Percentiles rank a stretch among this genome's conserved stretches.
Conservation (phyloP, 2,888 invertebrate species). For the Oscheius myriophilus region DNA sequence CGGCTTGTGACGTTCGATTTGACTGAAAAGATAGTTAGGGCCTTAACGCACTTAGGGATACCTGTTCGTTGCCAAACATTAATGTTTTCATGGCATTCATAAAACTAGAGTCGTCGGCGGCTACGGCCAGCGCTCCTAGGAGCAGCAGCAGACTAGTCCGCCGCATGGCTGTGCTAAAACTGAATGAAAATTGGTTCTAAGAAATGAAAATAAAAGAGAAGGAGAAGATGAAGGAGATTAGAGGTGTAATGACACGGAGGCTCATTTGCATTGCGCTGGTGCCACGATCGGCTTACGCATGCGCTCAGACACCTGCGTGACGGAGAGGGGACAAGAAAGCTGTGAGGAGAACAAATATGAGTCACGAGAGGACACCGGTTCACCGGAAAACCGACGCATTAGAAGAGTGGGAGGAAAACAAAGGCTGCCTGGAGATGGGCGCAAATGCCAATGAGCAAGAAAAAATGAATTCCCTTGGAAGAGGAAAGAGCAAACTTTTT, state of each 20-base stretch:
- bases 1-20: slow-evolving; percentile 15
- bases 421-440: neutral
- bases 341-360: slow-evolving; percentile 26
- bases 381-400: slow-evolving; percentile 8
- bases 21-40: neutral
- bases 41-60: neutral
- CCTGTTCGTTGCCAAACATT: slow-evolving; percentile 31
- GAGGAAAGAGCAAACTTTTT: no score
- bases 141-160: slow-evolving; percentile 26
- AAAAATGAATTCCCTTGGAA: neutral
- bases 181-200: neutral
- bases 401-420: neutral
- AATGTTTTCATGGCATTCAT: slow-evolving; percentile 35
- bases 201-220: neutral
- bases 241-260: neutral
- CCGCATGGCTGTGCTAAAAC: slow-evolving; percentile 11
- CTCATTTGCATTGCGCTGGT: neutral
- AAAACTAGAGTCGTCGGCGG: slow-evolving; percentile 35
- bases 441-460: neutral
- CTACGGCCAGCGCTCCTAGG: slow-evolving; percentile 25
- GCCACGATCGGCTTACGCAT: slow-evolving; percentile 15
- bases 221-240: neutral
- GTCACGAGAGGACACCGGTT: slow-evolving; percentile 16
- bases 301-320: slow-evolving; percentile 22
- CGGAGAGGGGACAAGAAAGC: slow-evolving; percentile 24